A percentile compares a stretch with the other conserved stretches of the same genome.
Evolutionary conservation across 30 jellyfish, hydroid and myxozoan species (phyloP).

Genomic region (Phacellophora camtschatica): DNA sequence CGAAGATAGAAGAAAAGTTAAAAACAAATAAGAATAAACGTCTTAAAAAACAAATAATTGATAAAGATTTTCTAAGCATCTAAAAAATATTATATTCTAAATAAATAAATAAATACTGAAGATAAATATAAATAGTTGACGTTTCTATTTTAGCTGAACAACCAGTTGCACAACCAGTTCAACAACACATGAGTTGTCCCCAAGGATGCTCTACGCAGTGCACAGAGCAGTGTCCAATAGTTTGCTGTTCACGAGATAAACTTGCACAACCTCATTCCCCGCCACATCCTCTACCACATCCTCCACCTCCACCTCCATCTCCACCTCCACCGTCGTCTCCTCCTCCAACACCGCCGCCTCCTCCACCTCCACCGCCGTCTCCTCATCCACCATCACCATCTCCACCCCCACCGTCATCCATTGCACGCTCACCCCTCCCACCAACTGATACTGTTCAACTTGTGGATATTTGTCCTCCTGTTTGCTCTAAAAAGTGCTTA

Average conservation of each 20-base stretch:
- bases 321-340: constrained; percentile 68
- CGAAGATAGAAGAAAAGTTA: too few species aligned
- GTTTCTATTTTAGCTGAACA: too few species aligned
- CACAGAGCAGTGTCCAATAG: constrained; percentile 65
- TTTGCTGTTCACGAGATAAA: constrained; percentile 62
- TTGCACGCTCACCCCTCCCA: too few species aligned
- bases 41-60: too few species aligned
- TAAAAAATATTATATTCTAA: too few species aligned
- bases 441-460: constrained; percentile 44
- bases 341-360: constrained; percentile 74
- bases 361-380: constrained; percentile 74
- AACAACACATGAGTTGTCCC: constrained; percentile 51
- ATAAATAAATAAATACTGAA: too few species aligned
- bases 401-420: too few species aligned
- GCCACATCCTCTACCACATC: constrained; percentile 47
- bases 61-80: too few species aligned
- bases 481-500: constrained; percentile 45
- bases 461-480: constrained; percentile 77
- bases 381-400: too few species aligned
- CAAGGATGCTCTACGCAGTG: constrained; percentile 73
- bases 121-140: too few species aligned
- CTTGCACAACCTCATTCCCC: constrained; percentile 4
- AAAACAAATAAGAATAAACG: too few species aligned
- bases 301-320: constrained; percentile 56
- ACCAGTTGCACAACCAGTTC: too few species aligned